phyloP scores from a whole-genome alignment of 2,113 vertebrate species.

The Trogon surrucura region DNA sequence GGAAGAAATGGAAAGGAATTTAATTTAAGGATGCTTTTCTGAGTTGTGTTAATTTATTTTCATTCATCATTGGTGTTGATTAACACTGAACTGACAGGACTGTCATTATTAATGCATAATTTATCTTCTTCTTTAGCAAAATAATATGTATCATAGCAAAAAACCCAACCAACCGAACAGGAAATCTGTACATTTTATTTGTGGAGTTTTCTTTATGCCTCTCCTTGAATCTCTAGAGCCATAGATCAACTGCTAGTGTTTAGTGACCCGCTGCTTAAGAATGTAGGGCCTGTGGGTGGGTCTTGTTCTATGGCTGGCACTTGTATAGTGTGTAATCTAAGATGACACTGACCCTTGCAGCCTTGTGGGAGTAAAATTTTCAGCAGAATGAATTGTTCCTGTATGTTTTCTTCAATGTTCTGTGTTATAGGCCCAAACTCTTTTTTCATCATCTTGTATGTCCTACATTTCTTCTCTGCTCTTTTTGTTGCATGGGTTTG shows the following conservation, averaged over 20 bases:
- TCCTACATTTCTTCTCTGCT: slow-evolving; percentile 1
- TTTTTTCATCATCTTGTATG: not conserved
- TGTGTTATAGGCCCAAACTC: not conserved
- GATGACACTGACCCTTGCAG: slow-evolving; percentile 31
- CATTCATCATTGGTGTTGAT: not conserved
- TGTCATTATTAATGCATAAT: not conserved
- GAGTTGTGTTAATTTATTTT: not conserved
- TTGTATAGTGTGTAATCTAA: slow-evolving; percentile 3
- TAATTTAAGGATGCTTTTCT: not conserved
- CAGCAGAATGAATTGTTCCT: slow-evolving; percentile 13
- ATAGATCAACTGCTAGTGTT: slow-evolving; percentile 42
- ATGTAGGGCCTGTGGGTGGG: not conserved
- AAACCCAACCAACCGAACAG: not conserved
- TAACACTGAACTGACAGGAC: not conserved
- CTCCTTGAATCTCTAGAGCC: not conserved
- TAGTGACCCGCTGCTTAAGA: slow-evolving; percentile 29
- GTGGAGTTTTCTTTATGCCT: rapidly evolving
- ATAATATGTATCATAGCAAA: not conserved
- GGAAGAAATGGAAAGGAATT: not conserved
- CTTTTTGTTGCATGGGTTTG: not conserved
- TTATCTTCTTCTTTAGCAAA: not conserved
- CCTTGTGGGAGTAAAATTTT: slow-evolving; percentile 15
- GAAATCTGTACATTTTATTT: not conserved
- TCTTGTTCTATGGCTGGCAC: not conserved
- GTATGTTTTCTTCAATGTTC: slow-evolving; percentile 8